Evolutionary conservation across 1,140 invertebrate genomes (phyloP).

Genomic region (Aphaenogaster floridana): DNA sequence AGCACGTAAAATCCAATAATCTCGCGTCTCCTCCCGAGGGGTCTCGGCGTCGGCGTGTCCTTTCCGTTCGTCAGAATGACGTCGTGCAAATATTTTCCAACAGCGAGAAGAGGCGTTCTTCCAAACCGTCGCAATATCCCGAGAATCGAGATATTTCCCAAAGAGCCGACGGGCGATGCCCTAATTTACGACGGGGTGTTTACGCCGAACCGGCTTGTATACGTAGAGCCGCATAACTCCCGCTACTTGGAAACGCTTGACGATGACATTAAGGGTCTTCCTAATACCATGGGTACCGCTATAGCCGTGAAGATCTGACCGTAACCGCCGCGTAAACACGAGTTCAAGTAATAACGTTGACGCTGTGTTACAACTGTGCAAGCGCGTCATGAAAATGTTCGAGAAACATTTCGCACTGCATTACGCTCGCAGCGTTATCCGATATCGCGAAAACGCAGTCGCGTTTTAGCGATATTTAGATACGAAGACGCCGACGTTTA

Average conservation of each 20-base stretch:
- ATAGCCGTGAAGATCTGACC: constrained; percentile 13
- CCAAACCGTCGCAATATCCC: constrained; percentile 10
- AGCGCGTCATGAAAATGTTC: neutral
- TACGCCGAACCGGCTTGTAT: constrained; percentile 2
- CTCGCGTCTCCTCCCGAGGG: neutral
- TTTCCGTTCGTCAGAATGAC: neutral
- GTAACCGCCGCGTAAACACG: constrained; percentile 37
- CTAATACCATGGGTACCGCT: constrained; percentile 23
- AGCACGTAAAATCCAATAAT: constrained; percentile 43
- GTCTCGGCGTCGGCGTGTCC: neutral
- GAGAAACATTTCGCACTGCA: neutral
- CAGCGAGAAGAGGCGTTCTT: neutral
- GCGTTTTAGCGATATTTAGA: neutral
- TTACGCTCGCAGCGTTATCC: neutral
- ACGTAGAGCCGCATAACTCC: constrained; percentile 1
- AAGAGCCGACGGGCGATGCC: neutral
- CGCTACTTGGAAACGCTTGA: constrained; percentile 43
- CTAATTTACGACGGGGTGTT: constrained; percentile 59
- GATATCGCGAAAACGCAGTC: neutral
- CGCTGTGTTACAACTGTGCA: neutral
- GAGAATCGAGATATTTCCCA: constrained; percentile 14
- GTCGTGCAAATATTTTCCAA: constrained; percentile 45
- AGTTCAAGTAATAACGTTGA: constrained; percentile 40
- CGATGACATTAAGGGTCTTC: constrained; percentile 59
- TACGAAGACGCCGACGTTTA: neutral